A percentile compares a stretch with the other conserved stretches of the same genome.
Conservation (phyloP, 1,140 invertebrate species). For the Ridgeia piscesae region DNA sequence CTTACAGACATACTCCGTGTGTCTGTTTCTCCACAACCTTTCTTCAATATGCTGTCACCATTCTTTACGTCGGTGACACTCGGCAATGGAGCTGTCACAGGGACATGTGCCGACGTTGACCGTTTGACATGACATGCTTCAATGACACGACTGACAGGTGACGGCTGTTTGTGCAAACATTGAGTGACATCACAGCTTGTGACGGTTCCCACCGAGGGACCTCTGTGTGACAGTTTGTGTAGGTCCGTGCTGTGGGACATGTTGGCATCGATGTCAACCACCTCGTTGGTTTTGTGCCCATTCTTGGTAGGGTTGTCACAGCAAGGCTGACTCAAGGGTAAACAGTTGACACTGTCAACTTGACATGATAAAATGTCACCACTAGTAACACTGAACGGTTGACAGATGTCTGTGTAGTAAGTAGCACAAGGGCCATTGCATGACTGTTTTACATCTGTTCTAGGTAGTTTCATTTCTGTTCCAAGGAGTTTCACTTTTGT, state of each 20-base stretch:
- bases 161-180: not conserved
- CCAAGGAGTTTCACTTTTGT: no score
- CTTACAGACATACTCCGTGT: not conserved
- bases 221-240: not conserved
- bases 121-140: not conserved
- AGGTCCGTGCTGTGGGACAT: not conserved
- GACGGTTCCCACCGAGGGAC: not conserved
- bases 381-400: not conserved
- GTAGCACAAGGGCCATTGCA: not conserved
- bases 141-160: not conserved
- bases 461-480: not conserved
- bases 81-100: not conserved
- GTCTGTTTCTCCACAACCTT: not conserved
- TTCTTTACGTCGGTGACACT: not conserved
- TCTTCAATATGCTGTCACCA: not conserved
- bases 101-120: not conserved
- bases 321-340: not conserved
- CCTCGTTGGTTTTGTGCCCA: not conserved
- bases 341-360: not conserved
- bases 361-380: not conserved
- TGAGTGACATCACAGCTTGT: not conserved
- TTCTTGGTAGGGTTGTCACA: not conserved
- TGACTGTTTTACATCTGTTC: not conserved
- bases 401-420: not conserved
- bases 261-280: not conserved